Conservation (phyloP, 2,797 vertebrate species). For the Alcedo atthis region DNA sequence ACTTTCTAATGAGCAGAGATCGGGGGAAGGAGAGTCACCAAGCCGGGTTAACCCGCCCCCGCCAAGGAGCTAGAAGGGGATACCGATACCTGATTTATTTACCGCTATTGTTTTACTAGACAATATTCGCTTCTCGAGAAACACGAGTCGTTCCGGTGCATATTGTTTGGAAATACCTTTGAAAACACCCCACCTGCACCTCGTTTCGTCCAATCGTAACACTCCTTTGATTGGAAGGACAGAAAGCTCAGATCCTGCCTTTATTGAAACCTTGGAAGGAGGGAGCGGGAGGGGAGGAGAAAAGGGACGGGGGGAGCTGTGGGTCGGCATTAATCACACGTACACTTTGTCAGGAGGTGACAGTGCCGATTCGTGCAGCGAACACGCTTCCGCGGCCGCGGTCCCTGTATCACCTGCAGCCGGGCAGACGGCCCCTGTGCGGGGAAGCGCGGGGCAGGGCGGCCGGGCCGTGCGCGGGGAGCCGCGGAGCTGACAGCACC, state of each 20-base stretch:
- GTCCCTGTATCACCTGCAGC: background rate
- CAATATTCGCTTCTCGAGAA: background rate
- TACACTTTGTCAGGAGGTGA: background rate
- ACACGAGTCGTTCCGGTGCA: background rate
- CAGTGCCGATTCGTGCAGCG: background rate
- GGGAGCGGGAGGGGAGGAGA: background rate
- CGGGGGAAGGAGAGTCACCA: background rate
- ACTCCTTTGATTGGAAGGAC: constrained; percentile 3
- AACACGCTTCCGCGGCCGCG: background rate
- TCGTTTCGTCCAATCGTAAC: background rate
- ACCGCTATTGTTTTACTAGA: background rate
- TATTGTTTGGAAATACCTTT: constrained; percentile 12
- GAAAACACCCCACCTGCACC: constrained; percentile 18
- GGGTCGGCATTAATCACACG: background rate
- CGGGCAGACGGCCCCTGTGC: background rate
- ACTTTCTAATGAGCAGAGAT: background rate
- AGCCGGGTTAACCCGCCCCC: background rate
- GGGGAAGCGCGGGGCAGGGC: background rate
- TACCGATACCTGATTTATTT: constrained; percentile 8
- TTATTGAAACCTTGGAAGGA: constrained; percentile 8
- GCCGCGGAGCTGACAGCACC: background rate
- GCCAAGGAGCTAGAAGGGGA: background rate
- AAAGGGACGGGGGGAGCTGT: background rate
- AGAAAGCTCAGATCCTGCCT: constrained; percentile 5
- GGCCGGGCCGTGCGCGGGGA: background rate